phyloP scores from a whole-genome alignment of 2,888 invertebrate species.

The Bellardia pandia region DNA sequence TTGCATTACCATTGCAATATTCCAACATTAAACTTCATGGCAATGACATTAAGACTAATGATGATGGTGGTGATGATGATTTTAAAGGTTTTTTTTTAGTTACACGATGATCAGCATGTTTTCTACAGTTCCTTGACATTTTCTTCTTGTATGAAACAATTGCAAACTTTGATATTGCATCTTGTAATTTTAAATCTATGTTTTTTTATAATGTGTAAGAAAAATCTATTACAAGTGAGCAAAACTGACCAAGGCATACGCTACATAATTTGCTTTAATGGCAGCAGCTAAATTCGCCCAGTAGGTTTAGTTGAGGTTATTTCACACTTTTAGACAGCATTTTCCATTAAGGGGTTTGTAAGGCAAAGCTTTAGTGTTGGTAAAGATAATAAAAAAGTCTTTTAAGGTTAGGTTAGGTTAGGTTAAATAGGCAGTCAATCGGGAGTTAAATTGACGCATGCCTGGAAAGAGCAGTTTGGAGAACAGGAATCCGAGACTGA shows the following conservation, averaged over 20 bases:
- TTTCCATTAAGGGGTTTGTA: too few species aligned
- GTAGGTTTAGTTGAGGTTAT: too few species aligned
- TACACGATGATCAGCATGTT: constrained; percentile 58
- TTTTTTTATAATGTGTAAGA: constrained; percentile 10
- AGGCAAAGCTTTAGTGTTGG: too few species aligned
- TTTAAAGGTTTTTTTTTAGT: background rate
- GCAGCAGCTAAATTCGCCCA: too few species aligned
- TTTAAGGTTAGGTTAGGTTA: too few species aligned
- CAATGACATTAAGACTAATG: constrained; percentile 64
- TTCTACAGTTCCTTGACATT: constrained; percentile 59
- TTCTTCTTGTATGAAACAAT: constrained; percentile 54
- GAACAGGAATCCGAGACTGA: too few species aligned
- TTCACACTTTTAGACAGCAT: too few species aligned
- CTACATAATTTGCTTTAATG: background rate
- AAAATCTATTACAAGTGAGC: background rate
- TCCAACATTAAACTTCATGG: constrained; percentile 54
- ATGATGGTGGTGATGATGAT: constrained; percentile 41
- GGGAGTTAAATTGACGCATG: too few species aligned
- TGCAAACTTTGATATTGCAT: constrained; percentile 40
- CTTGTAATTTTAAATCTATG: constrained; percentile 12
- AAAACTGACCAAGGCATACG: background rate
- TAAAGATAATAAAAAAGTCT: too few species aligned
- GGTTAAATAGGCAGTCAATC: too few species aligned
- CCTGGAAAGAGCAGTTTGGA: too few species aligned
- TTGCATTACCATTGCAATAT: background rate